Evolutionary conservation across 1,140 invertebrate genomes (phyloP).

Genomic region (Drosophila bifasciata): DNA sequence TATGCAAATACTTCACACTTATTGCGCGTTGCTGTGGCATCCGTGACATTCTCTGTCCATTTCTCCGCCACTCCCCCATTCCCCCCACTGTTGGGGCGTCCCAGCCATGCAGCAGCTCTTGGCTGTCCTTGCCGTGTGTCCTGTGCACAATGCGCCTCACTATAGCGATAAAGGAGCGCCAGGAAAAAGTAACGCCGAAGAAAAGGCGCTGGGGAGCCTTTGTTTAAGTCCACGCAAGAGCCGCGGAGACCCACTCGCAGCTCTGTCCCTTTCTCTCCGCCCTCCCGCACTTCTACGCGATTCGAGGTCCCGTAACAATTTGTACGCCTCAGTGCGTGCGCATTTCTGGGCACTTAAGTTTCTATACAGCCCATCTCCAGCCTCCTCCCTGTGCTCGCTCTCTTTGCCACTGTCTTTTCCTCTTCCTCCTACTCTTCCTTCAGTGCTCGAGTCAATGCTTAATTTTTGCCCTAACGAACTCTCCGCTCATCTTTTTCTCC

Average conservation of each 20-base stretch:
- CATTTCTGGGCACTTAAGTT: conserved; percentile 82
- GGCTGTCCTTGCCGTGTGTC: conserved; percentile 6
- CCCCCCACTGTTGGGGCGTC: background rate
- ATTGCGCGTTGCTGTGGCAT: conserved; percentile 66
- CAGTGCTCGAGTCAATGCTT: conserved; percentile 46
- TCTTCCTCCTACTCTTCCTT: background rate
- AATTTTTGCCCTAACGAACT: conserved; percentile 61
- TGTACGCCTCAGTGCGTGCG: conserved; percentile 76
- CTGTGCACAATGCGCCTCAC: conserved; percentile 61
- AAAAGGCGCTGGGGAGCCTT: conserved; percentile 69
- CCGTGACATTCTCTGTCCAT: conserved; percentile 50
- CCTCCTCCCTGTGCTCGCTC: background rate
- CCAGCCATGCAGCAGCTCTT: background rate
- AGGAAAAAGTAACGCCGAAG: conserved; percentile 21
- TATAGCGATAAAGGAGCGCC: conserved; percentile 45
- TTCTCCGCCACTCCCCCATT: background rate
- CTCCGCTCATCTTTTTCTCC: conserved; percentile 40
- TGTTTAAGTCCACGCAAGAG: conserved; percentile 62
- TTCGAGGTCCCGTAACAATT: conserved; percentile 71
- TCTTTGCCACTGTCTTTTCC: background rate
- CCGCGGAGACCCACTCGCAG: conserved; percentile 24
- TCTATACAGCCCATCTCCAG: conserved; percentile 56
- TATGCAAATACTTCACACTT: conserved; percentile 79
- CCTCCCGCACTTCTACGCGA: conserved; percentile 23
- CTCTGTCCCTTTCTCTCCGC: conserved; percentile 20